Evolutionary conservation across 2,797 vertebrate genomes (phyloP).

Genomic region (Silurus lanzhouensis): DNA sequence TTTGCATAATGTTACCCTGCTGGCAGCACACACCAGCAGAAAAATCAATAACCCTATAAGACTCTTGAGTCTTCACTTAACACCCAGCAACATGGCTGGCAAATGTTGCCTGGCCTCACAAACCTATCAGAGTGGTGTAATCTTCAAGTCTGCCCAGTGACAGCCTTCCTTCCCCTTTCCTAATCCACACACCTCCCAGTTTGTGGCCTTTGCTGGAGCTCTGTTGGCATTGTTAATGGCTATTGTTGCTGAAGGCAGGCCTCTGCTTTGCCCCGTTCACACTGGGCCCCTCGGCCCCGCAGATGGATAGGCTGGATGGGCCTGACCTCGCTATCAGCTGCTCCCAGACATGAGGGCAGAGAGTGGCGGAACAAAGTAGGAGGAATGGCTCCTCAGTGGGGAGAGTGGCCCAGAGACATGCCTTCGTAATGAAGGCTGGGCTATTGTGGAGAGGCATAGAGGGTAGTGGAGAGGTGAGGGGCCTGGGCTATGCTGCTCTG

Average conservation of each 20-base stretch:
- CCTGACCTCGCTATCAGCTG: slow-evolving; percentile 76
- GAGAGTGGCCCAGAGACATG: slow-evolving; percentile 62
- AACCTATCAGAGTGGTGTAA: slow-evolving; percentile 74
- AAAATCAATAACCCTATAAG: slow-evolving; percentile 76
- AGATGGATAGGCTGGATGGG: slow-evolving; percentile 82
- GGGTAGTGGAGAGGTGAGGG: slow-evolving; percentile 36
- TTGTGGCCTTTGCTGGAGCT: slow-evolving; percentile 63
- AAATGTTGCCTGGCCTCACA: slow-evolving; percentile 48
- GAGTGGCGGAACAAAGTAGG: slow-evolving; percentile 81
- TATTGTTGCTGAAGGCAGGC: slow-evolving; percentile 82
- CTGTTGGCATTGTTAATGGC: slow-evolving; percentile 80
- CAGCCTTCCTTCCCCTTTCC: slow-evolving; percentile 63
- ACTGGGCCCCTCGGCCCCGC: slow-evolving; percentile 66
- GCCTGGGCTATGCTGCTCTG: slow-evolving; percentile 44
- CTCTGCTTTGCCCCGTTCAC: slow-evolving; percentile 64
- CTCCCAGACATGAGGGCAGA: slow-evolving; percentile 73
- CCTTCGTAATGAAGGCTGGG: slow-evolving; percentile 59
- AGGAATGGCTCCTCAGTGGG: slow-evolving; percentile 76
- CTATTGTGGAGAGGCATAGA: slow-evolving; percentile 66
- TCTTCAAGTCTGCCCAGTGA: slow-evolving; percentile 76
- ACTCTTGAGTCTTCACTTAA: slow-evolving; percentile 67
- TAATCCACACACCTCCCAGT: slow-evolving; percentile 55
- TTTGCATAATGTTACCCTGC: slow-evolving; percentile 67
- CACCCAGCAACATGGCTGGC: slow-evolving; percentile 66
- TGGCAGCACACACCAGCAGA: slow-evolving; percentile 58